Evolutionary conservation across 2,888 invertebrate genomes (phyloP), one percentile per base, ranked within the genome.

Genomic region (Alentia gelatinosa): DNA sequence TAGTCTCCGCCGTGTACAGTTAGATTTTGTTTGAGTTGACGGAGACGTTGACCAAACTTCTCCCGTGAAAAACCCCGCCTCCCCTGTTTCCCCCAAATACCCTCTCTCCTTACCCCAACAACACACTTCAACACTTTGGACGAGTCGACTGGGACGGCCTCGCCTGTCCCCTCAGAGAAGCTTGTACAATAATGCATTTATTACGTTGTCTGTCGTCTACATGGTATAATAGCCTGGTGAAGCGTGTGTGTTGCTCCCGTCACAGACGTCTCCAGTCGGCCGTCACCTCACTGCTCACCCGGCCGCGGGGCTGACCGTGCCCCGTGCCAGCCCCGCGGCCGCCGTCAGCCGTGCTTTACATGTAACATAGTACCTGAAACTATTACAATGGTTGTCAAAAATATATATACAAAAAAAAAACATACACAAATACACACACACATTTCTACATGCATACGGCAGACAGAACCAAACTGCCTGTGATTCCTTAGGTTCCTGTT

Each of bases 341-440:
- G 79, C 15, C 26, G 33, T 63, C 79, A 23, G 37, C 3, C n/a
- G 39, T 39, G 35, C 37, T 35, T 33, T 35, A 39, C 37, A 23
- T 79, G 79, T 79, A 79, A 39, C 37, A 79, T 79, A 79, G 79
- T 79, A n/a, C 79, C 19, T 15, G 39, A 37, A 79, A 79, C 23
- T 79, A 79, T 39, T 37, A 79, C 37, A 39, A 79, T 79, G 79
- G 79, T 79, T 79, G 79, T 79, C 35, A 79, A 63, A 63, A 63
- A 63, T 9, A 63, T 26, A 74, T 33, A 74, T 26, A 74, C 26
- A 15, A 33, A 74, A 26, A 26, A 74, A 47, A 9, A 47, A 47
- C 19, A 19, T 12, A 47, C 47, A 5, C 74, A 74, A 74, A 56
- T 74, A 1, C 74, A 74, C 74, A 74, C 33, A 74, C n/a, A n/a